Base-by-base conservation (phyloP, 2,113 vertebrate species). In the Corydoras sp. region DNA sequence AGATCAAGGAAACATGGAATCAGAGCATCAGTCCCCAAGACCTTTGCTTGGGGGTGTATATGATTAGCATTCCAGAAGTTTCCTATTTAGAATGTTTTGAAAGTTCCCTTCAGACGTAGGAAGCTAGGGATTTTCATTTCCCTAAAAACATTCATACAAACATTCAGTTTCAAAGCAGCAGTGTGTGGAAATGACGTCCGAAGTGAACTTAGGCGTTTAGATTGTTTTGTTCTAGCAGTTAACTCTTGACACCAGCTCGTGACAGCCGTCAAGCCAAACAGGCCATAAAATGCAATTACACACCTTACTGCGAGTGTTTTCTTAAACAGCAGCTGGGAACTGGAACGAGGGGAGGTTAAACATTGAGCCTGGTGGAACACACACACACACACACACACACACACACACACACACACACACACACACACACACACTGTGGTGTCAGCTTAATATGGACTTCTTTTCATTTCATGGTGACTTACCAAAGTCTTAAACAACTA, bases 241-340 rank as follows among this genome's bases (percentile, higher is more conserved):
- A 5, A 56, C 18, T 31, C 50, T 50, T 61, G 63, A 66, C 71
- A 60, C 61, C 65, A 31, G 24, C 55, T 69, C n/a, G 31, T 29
- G 67, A 73, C 58, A 77, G 66, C n/a, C 31, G 5, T 24, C 67
- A 55, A 24, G 62, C 73, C 66, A 81, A 0, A 43, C 59, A 29
- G 76, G 49, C 68, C 65, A 78, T 84, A 85, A 81, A 82, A 79
- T 81, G 76, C 72, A 77, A 82, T 82, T 64, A 71, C 69, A 73
- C 68, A 65, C 62, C 76, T 77, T 65, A 18, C 69, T 79, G 76
- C 73, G 73, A 72, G 75, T 73, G 78, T 75, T 68, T 80, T 76
- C 77, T 86, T 74, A 77, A 75, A 73, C 80, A 81, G 79, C 83
- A 82, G 68, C 63, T 64, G 68, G 60, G 54, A 11, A 54, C 24